Conservation (phyloP, 2,797 vertebrate species). For the Syngnathus acus region DNA sequence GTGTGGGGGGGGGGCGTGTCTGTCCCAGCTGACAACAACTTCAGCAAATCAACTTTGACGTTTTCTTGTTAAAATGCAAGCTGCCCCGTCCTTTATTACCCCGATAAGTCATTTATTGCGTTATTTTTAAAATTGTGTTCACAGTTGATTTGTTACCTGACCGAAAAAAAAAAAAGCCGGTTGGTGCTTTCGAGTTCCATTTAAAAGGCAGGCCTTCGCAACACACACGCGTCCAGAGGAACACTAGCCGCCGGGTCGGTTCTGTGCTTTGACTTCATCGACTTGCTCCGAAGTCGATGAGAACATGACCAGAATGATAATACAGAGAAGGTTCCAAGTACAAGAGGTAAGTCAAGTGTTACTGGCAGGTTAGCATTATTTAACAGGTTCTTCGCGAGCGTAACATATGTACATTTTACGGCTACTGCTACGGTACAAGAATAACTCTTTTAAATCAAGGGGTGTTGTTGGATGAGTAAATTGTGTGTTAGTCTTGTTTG, state of each 20-base stretch:
- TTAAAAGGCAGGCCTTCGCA: too few species aligned
- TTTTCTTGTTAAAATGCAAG: too few species aligned
- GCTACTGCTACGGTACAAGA: not conserved
- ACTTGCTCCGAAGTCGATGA: not conserved
- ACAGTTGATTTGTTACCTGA: too few species aligned
- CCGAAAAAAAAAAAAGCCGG: not conserved
- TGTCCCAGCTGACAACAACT: not conserved
- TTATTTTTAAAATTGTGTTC: too few species aligned
- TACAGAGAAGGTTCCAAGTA: not conserved
- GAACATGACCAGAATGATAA: not conserved
- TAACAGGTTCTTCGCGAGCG: not conserved
- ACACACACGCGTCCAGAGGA: not conserved
- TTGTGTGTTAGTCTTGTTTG: not conserved
- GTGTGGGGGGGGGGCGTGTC: not conserved
- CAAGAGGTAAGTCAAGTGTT: not conserved
- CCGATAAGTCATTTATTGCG: too few species aligned
- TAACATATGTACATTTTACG: not conserved
- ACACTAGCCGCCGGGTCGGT: not conserved
- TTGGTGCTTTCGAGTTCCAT: not conserved
- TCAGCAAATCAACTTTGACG: too few species aligned
- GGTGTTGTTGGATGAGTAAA: not conserved
- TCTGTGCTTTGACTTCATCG: not conserved
- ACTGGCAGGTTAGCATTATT: not conserved
- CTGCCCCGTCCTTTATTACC: too few species aligned
- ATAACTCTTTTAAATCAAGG: not conserved